These are phyloP conservation scores for Intellagama lesueurii DNA, from an alignment of 2,797 vertebrate genomes.

Conservation along the genomic window DNA sequence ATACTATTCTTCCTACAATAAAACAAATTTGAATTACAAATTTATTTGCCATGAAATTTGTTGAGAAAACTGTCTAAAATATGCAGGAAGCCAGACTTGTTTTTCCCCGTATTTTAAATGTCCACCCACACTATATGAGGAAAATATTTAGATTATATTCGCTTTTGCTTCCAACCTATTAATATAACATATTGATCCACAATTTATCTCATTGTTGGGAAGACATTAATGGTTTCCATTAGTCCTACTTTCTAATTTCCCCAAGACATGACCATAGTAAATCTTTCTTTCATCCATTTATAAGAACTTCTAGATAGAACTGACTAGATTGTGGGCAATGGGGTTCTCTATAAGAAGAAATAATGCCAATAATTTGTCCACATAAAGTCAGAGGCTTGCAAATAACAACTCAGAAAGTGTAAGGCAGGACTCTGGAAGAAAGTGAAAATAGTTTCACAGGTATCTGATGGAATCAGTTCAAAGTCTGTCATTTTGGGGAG, in stretches of 20 bases:
- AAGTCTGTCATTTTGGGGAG: not conserved
- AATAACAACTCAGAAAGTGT: not conserved
- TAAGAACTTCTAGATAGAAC: slow-evolving; percentile 55
- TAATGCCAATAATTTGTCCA: slow-evolving; percentile 8
- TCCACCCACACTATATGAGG: slow-evolving; percentile 36
- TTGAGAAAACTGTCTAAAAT: slow-evolving; percentile 18
- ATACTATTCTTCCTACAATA: slow-evolving; percentile 48
- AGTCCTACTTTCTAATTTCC: slow-evolving; percentile 78
- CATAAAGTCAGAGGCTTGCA: not conserved
- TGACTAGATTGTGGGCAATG: slow-evolving; percentile 49
- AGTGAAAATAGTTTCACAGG: not conserved
- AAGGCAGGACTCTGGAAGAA: not conserved
- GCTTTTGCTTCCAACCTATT: slow-evolving; percentile 70
- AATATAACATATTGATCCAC: slow-evolving; percentile 76
- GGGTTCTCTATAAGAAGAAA: slow-evolving; percentile 49
- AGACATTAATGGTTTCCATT: slow-evolving; percentile 79
- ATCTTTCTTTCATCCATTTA: slow-evolving; percentile 69
- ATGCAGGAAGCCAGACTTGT: slow-evolving; percentile 13
- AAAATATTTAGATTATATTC: slow-evolving; percentile 64
- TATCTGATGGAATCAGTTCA: not conserved
- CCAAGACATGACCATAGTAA: slow-evolving; percentile 68
- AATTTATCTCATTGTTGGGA: slow-evolving; percentile 73
- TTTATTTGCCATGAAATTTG: slow-evolving; percentile 14
- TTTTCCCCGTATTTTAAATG: slow-evolving; percentile 42
- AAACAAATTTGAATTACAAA: not conserved